Evolutionary conservation across 2,113 vertebrate species (phyloP), one percentile per base, ranked within the genome.

Genomic region (Eonycteris spelaea): DNA sequence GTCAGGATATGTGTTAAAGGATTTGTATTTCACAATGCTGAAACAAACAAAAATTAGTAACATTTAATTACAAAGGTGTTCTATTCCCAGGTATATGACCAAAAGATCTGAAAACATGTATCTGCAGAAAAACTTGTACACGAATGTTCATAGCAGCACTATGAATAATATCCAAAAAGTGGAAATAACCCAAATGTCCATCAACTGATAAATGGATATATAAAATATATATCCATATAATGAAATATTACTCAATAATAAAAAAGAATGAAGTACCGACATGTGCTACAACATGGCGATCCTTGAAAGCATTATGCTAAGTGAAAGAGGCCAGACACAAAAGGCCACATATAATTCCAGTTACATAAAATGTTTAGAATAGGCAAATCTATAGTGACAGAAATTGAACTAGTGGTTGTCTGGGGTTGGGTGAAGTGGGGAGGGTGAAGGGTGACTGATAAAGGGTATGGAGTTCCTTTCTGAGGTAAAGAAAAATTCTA

Each of bases 21-120:
- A 96, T 97, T 91, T 98, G 86, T 98, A 98, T 97, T 98, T 98
- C 95, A 98, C 97, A 98, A 98, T 97, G 96, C 80, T 98, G 96
- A 98, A 97, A 98, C 97, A 98, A 98, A 96, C 92, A 89, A 97
- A 98, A 92, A 97, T 45, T 96, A 97, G 95, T 26, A 96, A 1
- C 92, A 95, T 93, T 97, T 98, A 93, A 97, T 98, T 95, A 55
- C 89, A 94, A 35, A 87, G 2, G 9, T 92, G 16, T 80, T 67
- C 19, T 7, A 96, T 21, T 74, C 8, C 57, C 45, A 92, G 14
- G 11, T 80, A 55, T 28, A 73, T 59, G 89, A 7, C 14, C 18
- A 88, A 94, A 7, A 95, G 30, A 93, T 89, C 13, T 85, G 21
- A 96, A 92, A 96, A 80, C 30, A 59, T 59, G 70, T 43, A 28